A percentile compares a stretch with the other conserved stretches of the same genome.
These are phyloP conservation scores for Thereva nobilitata DNA, from an alignment of 2,888 invertebrate species.

Conservation along the genomic window DNA sequence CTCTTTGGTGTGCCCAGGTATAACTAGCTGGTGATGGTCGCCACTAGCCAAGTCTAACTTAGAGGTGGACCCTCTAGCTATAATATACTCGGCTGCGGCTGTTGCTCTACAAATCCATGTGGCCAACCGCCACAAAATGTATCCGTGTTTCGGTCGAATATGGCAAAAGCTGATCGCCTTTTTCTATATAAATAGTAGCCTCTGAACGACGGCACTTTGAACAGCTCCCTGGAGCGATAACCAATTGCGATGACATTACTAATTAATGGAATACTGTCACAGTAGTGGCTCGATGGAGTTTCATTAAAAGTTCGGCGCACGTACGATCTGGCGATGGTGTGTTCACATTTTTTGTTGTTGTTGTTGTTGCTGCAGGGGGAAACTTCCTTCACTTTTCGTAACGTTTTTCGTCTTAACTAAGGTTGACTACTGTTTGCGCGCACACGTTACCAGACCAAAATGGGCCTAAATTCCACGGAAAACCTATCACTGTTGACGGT, in stretches of 20 bases:
- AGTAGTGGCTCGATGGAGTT: constrained; percentile 36
- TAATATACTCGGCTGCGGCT: constrained; percentile 3
- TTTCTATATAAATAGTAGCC: constrained; percentile 11
- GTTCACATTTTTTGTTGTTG: not conserved
- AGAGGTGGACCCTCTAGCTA: not conserved
- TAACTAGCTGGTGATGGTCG: constrained; percentile 24
- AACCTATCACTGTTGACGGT: too few species aligned
- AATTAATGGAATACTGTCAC: constrained; percentile 47
- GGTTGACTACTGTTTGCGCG: too few species aligned
- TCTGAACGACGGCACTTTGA: constrained; percentile 28
- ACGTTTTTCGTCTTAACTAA: too few species aligned
- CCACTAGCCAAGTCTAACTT: constrained; percentile 27
- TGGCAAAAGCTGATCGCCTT: constrained; percentile 33
- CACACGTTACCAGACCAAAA: too few species aligned
- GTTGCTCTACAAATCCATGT: constrained; percentile 31
- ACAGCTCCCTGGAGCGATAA: constrained; percentile 44
- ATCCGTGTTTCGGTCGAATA: constrained; percentile 38
- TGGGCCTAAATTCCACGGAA: too few species aligned
- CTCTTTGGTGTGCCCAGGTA: not conserved
- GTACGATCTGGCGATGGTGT: not conserved
- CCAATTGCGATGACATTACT: constrained; percentile 48
- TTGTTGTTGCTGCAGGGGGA: too few species aligned
- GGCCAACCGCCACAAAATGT: constrained; percentile 27
- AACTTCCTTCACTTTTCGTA: too few species aligned
- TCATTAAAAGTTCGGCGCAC: not conserved